Percentiles rank a stretch among this genome's conserved stretches.
These are phyloP conservation scores for Brotula barbata DNA, from an alignment of 2,797 vertebrate species.

Conservation along the genomic window DNA sequence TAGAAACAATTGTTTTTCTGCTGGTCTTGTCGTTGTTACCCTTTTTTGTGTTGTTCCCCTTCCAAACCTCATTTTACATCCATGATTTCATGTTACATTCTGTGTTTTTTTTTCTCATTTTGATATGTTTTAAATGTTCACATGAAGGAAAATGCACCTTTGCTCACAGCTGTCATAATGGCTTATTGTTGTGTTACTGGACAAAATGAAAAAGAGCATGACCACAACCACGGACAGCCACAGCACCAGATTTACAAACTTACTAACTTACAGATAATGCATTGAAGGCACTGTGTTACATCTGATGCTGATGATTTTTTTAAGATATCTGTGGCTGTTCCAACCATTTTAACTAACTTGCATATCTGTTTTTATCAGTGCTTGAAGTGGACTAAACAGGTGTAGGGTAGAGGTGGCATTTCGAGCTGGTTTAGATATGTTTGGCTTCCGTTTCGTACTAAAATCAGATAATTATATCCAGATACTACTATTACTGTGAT, in stretches of 20 bases:
- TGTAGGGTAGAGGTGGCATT: no score
- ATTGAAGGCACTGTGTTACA: neutral
- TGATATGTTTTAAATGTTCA: neutral
- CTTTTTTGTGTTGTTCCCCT: constrained; percentile 12
- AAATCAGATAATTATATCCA: no score
- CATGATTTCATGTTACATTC: constrained; percentile 16
- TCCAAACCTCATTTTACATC: constrained; percentile 13
- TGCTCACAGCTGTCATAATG: constrained; percentile 23
- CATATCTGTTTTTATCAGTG: constrained; percentile 36
- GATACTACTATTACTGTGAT: no score
- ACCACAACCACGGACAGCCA: constrained; percentile 28
- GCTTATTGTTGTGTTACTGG: constrained; percentile 23
- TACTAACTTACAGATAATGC: neutral
- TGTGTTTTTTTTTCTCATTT: constrained; percentile 13
- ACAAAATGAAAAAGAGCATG: constrained; percentile 36
- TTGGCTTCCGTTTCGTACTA: no score
- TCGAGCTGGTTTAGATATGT: no score
- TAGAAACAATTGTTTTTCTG: constrained; percentile 1
- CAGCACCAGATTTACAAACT: neutral
- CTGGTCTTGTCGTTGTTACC: constrained; percentile 7
- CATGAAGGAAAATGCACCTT: neutral
- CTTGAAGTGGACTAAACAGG: constrained; percentile 50
- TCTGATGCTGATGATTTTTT: constrained; percentile 20
- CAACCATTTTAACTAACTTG: constrained; percentile 53
- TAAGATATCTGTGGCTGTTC: constrained; percentile 36